A percentile compares a stretch with the other conserved stretches of the same genome.
These are phyloP conservation scores for Megalonaias nervosa DNA, from an alignment of 1,140 invertebrate genomes.

Conservation along the genomic window DNA sequence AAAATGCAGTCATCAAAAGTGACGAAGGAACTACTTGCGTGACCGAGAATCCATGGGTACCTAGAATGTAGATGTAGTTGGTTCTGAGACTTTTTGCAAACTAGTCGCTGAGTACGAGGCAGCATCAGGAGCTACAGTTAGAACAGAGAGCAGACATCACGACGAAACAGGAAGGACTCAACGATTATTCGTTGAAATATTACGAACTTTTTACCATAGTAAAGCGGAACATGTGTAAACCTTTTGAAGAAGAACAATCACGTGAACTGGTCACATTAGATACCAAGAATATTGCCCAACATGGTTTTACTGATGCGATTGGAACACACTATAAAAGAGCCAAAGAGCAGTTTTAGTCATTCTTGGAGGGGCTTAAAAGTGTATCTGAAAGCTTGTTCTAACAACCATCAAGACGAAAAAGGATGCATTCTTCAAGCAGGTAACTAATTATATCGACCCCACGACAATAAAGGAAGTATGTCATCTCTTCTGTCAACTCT, in stretches of 20 bases:
- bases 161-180: slow-evolving; percentile 21
- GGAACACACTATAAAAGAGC: slow-evolving; percentile 23
- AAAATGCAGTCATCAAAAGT: slow-evolving; percentile 54
- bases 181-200: slow-evolving; percentile 26
- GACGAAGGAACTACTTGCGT: slow-evolving; percentile 48
- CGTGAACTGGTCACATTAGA: slow-evolving; percentile 37
- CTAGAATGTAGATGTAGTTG: slow-evolving; percentile 53
- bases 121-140: slow-evolving; percentile 7
- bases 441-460: background rate
- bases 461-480: slow-evolving; percentile 38
- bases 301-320: slow-evolving; percentile 18
- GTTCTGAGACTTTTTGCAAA: slow-evolving; percentile 32
- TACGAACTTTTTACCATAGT: slow-evolving; percentile 2
- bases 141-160: slow-evolving; percentile 17
- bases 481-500: slow-evolving; percentile 39
- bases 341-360: slow-evolving; percentile 12
- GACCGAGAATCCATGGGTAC: slow-evolving; percentile 48
- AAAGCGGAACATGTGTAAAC: slow-evolving; percentile 37
- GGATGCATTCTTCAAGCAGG: slow-evolving; percentile 28
- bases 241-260: slow-evolving; percentile 35
- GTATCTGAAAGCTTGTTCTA: slow-evolving; percentile 22
- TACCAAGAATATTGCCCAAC: slow-evolving; percentile 26
- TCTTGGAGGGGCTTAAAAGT: slow-evolving; percentile 19
- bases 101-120: slow-evolving; percentile 44
- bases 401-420: slow-evolving; percentile 40